Conservation (phyloP, 92 coral and sea anemone species). For the Parazoanthus atlanticus region DNA sequence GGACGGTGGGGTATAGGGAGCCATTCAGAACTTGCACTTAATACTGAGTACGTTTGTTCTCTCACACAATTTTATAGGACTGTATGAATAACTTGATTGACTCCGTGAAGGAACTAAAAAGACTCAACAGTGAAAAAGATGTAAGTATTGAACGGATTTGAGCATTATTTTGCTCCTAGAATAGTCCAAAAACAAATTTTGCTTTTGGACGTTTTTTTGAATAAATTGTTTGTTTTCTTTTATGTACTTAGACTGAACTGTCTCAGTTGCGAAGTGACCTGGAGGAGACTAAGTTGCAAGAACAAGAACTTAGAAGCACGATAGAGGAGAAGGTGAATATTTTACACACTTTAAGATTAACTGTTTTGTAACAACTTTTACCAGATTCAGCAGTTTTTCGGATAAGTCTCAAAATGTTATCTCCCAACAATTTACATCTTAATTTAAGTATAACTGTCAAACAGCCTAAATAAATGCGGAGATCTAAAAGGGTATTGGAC, state of each 20-base stretch:
- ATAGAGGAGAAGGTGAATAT: constrained; percentile 73
- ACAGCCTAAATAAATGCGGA: too few relatives aligned
- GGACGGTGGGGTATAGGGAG: too few relatives aligned
- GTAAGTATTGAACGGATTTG: constrained; percentile 55
- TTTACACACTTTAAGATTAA: not conserved
- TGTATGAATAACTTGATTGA: constrained; percentile 88
- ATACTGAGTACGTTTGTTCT: not conserved
- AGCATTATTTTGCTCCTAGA: not conserved
- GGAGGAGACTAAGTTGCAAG: constrained; percentile 79
- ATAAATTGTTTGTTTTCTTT: too few relatives aligned
- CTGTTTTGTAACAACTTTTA: not conserved
- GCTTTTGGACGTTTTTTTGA: too few relatives aligned
- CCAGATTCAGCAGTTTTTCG: not conserved
- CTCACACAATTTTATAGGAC: constrained; percentile 56
- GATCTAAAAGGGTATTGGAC: too few relatives aligned
- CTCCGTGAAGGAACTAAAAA: constrained; percentile 87
- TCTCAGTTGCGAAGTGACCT: constrained; percentile 68
- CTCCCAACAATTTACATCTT: too few relatives aligned
- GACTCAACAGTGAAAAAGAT: constrained; percentile 83
- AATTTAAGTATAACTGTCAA: too few relatives aligned
- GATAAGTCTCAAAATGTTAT: too few relatives aligned
- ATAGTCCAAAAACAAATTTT: not conserved
- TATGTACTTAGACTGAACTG: constrained; percentile 61
- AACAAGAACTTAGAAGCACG: constrained; percentile 74
- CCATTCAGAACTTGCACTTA: too few relatives aligned